Evolutionary conservation across 2,113 vertebrate species (phyloP).

Genomic region (Macquaria australasica): DNA sequence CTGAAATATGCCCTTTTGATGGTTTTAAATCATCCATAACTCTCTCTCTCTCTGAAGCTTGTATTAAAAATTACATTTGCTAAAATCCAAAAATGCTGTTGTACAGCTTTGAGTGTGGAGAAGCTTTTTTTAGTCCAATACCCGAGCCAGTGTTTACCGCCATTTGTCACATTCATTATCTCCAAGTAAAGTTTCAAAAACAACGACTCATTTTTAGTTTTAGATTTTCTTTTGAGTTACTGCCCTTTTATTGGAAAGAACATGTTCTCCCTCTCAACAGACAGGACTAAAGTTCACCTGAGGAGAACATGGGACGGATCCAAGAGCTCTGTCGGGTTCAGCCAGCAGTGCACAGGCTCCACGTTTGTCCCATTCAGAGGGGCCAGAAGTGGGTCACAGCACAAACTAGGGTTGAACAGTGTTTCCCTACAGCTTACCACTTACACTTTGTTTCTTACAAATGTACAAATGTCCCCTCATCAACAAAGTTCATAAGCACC

Average conservation of each 20-base stretch:
- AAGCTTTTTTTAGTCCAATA: constrained; percentile 2
- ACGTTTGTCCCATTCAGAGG: constrained; percentile 47
- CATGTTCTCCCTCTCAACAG: constrained; percentile 25
- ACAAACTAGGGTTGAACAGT: constrained; percentile 16
- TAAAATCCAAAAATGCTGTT: not conserved
- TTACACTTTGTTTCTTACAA: constrained; percentile 25
- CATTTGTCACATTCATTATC: constrained; percentile 8
- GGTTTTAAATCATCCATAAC: constrained; percentile 5
- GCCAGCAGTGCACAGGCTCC: constrained; percentile 50
- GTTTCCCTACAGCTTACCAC: constrained; percentile 25
- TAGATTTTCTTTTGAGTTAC: constrained; percentile 17
- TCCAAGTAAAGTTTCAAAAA: not conserved
- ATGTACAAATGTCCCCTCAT: constrained; percentile 6
- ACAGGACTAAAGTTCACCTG: constrained; percentile 67
- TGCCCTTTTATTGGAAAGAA: constrained; percentile 17
- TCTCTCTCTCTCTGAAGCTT: not conserved
- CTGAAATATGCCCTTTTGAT: not conserved
- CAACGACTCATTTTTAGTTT: not conserved
- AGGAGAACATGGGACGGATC: constrained; percentile 67
- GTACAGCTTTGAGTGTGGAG: not conserved
- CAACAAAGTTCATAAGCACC: constrained; percentile 25
- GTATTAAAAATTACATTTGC: not conserved
- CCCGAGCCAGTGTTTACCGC: not conserved
- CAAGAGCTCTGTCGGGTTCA: constrained; percentile 52
- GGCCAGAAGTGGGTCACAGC: constrained; percentile 40